Evolutionary conservation across 2,113 vertebrate species (phyloP), one percentile per base, ranked within the genome.

Genomic region (Todiramphus saurophagus): DNA sequence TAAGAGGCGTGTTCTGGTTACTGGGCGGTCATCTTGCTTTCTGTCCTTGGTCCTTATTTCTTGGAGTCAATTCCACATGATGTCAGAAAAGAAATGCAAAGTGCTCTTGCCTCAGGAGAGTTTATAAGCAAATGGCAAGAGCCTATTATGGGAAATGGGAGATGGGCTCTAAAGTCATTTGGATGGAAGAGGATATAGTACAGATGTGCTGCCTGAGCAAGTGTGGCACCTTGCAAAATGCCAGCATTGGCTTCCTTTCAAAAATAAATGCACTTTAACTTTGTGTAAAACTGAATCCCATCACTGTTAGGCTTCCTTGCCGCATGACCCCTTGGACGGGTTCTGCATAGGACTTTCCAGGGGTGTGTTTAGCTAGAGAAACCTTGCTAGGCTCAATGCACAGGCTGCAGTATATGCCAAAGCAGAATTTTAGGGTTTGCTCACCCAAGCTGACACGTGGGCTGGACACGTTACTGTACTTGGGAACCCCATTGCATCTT

Each of bases 371-470:
- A 68, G 28, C 15, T 56, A 10, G 59, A 70, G 28, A 39, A 56
- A 15, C 68, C 20, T 37, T 66, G 19, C 44, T 60, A 59, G 23
- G 12, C 10, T 69, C 74, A 23, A 19, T 81, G 16, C 11, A 5
- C 28, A 10, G 33, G 27, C 72, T 86, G 24, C 74, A 50, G 12
- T 53, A 18, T 14, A 31, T 24, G 28, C 7, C 17, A 37, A 4
- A 44, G 37, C 16, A 50, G 41, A 55, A 50, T 37, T 74, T 41
- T 31, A 53, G 55, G 37, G 21, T 17, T 62, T 68, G 3, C 0
- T 23, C 4, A 1, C 0, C 0, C 11, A 30, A 64, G 25, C 21
- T 44, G 30, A 28, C 8, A 4, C 0, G 2, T 39, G 3, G 35
- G 1, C 50, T 60, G 14, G 68, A 41, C 14, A 24, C 21, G 12